A percentile compares a stretch with the other conserved stretches of the same genome.
Evolutionary conservation across 2,113 vertebrate genomes (phyloP).

Genomic region (human (Homo sapiens)): DNA sequence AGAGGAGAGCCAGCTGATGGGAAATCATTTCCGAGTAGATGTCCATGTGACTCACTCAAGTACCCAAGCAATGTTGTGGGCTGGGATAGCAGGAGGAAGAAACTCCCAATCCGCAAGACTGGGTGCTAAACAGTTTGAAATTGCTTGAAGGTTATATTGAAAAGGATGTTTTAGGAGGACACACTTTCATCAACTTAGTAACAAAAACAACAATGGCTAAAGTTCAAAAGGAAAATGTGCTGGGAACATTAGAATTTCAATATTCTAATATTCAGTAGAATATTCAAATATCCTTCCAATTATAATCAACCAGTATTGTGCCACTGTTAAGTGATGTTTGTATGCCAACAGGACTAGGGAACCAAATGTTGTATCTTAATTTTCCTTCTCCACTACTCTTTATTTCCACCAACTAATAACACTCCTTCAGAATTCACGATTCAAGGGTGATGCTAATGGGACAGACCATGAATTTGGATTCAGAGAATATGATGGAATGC

Average conservation of each 20-base stretch:
- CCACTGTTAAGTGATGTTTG: neutral
- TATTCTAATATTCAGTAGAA: no score
- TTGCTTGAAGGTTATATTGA: neutral
- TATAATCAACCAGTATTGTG: neutral
- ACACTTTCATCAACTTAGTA: neutral
- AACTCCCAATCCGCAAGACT: neutral
- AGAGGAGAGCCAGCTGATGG: accelerated
- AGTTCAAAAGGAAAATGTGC: neutral
- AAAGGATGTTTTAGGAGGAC: neutral
- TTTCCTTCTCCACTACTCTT: neutral
- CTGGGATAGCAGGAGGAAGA: neutral
- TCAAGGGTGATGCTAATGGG: neutral
- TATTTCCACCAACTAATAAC: neutral
- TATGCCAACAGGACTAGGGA: neutral
- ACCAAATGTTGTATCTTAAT: no score
- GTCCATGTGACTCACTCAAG: no score
- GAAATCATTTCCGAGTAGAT: no score
- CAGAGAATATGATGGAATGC: neutral
- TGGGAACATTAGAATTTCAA: neutral
- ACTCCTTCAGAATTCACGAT: neutral
- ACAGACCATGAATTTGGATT: neutral
- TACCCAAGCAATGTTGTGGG: neutral
- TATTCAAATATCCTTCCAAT: neutral
- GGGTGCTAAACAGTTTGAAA: neutral
- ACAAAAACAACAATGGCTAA: neutral